These are phyloP conservation scores for Zelleria hepariella DNA, from an alignment of 2,888 invertebrate genomes.

Conservation along the genomic window DNA sequence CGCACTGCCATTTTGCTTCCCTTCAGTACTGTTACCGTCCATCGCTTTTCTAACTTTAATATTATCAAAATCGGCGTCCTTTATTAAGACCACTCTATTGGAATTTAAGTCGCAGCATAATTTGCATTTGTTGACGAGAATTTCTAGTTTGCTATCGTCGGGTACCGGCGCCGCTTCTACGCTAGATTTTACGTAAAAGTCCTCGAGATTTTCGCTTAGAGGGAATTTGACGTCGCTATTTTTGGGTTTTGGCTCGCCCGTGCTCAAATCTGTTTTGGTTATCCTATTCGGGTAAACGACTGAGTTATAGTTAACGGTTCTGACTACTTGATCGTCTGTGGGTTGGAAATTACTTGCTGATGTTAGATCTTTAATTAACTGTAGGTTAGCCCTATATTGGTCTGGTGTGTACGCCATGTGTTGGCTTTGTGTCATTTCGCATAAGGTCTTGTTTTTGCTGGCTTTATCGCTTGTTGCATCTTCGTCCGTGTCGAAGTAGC, in stretches of 20 bases:
- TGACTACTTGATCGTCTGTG: slow-evolving; percentile 32
- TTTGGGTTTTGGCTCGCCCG: neutral
- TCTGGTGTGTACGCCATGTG: slow-evolving; percentile 3
- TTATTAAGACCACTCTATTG: neutral
- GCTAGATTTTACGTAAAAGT: neutral
- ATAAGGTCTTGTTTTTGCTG: neutral
- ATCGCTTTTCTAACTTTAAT: slow-evolving; percentile 35
- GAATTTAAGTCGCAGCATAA: slow-evolving; percentile 31
- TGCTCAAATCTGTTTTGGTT: neutral
- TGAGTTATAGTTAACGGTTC: slow-evolving; percentile 48
- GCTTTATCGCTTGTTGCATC: neutral
- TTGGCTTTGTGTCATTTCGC: neutral
- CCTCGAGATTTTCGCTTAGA: neutral
- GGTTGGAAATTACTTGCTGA: slow-evolving; percentile 31
- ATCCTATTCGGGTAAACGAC: slow-evolving; percentile 26
- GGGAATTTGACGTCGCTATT: neutral
- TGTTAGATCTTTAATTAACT: slow-evolving; percentile 48
- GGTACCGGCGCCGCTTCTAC: slow-evolving; percentile 6
- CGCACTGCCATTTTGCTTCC: slow-evolving; percentile 14
- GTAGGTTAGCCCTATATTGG: slow-evolving; percentile 23
- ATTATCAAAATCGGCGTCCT: slow-evolving; percentile 7
- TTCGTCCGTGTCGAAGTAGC: neutral
- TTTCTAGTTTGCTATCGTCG: slow-evolving; percentile 16
- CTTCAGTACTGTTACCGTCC: slow-evolving; percentile 25
- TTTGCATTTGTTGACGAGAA: slow-evolving; percentile 29